These are phyloP conservation scores for Lasius platythorax DNA, from an alignment of 2,888 invertebrate species.

Conservation along the genomic window DNA sequence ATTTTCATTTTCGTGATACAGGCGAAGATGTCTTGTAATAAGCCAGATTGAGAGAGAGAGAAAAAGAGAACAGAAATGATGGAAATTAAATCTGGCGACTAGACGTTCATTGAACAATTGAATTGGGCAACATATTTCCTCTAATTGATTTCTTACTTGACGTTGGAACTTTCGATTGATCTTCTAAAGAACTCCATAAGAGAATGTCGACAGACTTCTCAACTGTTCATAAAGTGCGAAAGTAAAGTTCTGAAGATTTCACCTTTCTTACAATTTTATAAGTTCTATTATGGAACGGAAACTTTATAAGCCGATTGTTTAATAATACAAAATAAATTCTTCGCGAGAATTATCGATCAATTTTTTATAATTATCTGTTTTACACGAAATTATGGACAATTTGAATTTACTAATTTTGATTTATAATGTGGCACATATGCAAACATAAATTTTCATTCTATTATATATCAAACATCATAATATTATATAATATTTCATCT, in stretches of 20 bases:
- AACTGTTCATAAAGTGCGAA: constrained; percentile 3
- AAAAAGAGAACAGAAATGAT: constrained; percentile 24
- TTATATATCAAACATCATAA: neutral
- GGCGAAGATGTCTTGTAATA: constrained; percentile 59
- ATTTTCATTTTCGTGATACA: constrained; percentile 61
- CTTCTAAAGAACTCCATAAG: constrained; percentile 35
- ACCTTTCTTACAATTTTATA: constrained; percentile 16
- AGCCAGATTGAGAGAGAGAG: constrained; percentile 38
- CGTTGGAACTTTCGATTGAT: constrained; percentile 24
- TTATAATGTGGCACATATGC: constrained; percentile 10
- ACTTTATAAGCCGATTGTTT: neutral
- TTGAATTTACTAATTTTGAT: constrained; percentile 11
- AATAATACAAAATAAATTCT: neutral
- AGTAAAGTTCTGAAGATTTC: constrained; percentile 36
- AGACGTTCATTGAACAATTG: constrained; percentile 63
- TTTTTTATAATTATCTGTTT: neutral
- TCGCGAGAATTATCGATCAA: neutral
- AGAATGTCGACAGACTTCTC: constrained; percentile 14
- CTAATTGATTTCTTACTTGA: constrained; percentile 55
- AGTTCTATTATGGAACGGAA: neutral
- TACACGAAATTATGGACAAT: neutral
- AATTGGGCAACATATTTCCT: constrained; percentile 12
- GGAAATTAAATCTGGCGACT: constrained; percentile 56
- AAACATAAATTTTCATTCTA: constrained; percentile 8
- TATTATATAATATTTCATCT: neutral